phyloP scores from a whole-genome alignment of 2,888 invertebrate species.

The Dynastes maya region DNA sequence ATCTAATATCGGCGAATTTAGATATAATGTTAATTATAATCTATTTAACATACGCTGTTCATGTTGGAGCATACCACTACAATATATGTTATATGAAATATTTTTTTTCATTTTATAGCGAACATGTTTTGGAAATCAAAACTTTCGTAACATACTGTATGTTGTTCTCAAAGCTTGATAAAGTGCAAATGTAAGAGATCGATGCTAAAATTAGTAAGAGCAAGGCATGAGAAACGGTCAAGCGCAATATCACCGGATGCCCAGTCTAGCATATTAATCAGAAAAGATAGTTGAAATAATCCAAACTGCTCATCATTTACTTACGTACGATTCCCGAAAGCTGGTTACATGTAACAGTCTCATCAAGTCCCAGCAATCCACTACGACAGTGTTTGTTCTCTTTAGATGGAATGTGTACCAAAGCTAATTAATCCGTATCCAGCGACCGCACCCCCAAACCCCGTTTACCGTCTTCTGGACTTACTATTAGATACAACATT shows the following conservation, averaged over 20 bases:
- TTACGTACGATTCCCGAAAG: conserved; percentile 33
- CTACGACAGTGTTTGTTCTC: conserved; percentile 57
- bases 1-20: too few species aligned
- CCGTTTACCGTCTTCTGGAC: conserved; percentile 53
- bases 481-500: conserved; percentile 62
- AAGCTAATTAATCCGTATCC: conserved; percentile 62
- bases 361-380: conserved; percentile 56
- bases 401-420: conserved; percentile 56
- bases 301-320: conserved; percentile 48
- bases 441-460: conserved; percentile 54
- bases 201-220: neutral
- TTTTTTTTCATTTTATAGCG: too few species aligned
- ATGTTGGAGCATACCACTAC: too few species aligned
- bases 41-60: too few species aligned
- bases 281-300: conserved; percentile 35
- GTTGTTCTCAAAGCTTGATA: conserved; percentile 1
- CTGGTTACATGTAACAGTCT: conserved; percentile 57
- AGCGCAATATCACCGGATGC: neutral
- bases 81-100: too few species aligned
- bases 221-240: neutral
- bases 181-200: conserved; percentile 37
- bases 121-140: too few species aligned
- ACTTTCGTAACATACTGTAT: too few species aligned
- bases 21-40: too few species aligned
- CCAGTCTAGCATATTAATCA: conserved; percentile 38